Conservation (phyloP, 2,797 vertebrate species). For the Chelmon rostratus region DNA sequence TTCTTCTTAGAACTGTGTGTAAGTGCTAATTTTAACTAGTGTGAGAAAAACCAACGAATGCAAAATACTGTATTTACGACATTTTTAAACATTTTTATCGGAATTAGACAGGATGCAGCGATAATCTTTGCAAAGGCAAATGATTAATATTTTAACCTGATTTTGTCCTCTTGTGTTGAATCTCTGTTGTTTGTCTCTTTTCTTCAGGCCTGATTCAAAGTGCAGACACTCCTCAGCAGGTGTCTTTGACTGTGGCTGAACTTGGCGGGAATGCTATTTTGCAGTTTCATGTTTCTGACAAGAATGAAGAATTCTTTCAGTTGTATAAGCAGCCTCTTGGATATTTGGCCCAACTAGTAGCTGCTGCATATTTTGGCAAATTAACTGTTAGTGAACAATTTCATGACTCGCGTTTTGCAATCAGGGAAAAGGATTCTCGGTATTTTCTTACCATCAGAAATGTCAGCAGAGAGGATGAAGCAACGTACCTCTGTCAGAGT, state of each 20-base stretch:
- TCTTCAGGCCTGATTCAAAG: constrained; percentile 9
- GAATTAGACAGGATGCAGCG: no score
- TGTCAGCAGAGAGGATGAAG: constrained; percentile 59
- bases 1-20: no score
- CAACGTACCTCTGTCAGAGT: constrained; percentile 55
- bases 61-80: no score
- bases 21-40: no score
- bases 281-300: fast-evolving
- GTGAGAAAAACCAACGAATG: no score
- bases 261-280: constrained; percentile 26
- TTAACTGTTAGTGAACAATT: not conserved
- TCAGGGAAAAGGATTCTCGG: fast-evolving
- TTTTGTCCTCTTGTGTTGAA: no score
- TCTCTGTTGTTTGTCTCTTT: not conserved
- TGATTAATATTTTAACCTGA: no score
- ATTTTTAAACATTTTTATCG: no score
- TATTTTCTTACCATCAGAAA: constrained; percentile 38
- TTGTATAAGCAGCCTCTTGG: constrained; percentile 52
- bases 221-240: not conserved
- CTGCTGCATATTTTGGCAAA: fast-evolving
- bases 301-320: not conserved
- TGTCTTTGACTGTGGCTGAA: constrained; percentile 18
- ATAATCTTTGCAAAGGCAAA: no score
- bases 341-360: constrained; percentile 40
- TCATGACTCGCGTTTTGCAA: not conserved